Conservation (phyloP, 2,113 vertebrate genomes). For the Ivindomyrus marchei region DNA sequence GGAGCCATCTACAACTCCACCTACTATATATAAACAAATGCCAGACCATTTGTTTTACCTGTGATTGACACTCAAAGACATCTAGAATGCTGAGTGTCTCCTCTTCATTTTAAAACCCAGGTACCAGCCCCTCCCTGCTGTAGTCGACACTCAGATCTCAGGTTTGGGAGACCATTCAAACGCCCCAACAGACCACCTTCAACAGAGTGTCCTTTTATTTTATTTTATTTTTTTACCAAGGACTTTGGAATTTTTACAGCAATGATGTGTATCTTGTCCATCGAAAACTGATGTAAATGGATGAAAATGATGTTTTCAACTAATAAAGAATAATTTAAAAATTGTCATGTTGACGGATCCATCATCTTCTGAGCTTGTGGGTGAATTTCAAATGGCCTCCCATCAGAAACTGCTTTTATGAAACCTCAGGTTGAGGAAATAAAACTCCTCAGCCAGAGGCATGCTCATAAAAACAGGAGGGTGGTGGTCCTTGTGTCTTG, state of each 20-base stretch:
- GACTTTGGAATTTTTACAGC: neutral
- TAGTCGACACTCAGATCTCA: neutral
- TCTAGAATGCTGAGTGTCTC: slow-evolving; percentile 36
- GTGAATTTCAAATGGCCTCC: neutral
- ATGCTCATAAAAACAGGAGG: neutral
- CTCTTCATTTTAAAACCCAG: slow-evolving; percentile 32
- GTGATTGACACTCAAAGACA: slow-evolving; percentile 30
- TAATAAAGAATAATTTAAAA: neutral
- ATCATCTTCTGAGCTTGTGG: neutral
- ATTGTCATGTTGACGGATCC: neutral
- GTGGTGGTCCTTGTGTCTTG: neutral
- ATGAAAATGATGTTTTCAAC: neutral
- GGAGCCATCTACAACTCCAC: slow-evolving; percentile 13
- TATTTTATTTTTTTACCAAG: no score
- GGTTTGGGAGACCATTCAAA: slow-evolving; percentile 20
- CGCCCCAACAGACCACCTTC: neutral
- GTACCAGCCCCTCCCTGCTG: slow-evolving; percentile 26
- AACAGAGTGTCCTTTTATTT: neutral
- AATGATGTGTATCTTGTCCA: neutral
- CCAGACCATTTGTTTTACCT: slow-evolving; percentile 17
- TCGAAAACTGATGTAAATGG: neutral
- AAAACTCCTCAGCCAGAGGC: neutral
- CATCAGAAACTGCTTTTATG: neutral
- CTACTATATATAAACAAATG: neutral
- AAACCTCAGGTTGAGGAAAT: neutral